phyloP scores from a whole-genome alignment of 2,888 invertebrate genomes.

The Drosophila testacea region DNA sequence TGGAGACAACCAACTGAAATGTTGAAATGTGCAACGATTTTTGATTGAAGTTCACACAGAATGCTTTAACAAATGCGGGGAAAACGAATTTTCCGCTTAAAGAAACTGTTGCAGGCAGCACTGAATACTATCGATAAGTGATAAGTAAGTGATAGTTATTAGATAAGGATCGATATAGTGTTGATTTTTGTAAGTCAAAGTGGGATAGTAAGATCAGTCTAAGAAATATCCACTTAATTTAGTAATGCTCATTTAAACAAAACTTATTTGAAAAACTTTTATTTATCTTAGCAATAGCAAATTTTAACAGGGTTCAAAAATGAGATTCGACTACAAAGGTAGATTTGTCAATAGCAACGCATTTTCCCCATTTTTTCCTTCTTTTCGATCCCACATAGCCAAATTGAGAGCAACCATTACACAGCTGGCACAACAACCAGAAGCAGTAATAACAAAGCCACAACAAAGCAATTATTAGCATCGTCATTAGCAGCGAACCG shows the following conservation, averaged over 20 bases:
- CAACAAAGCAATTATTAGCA: slow-evolving; percentile 73
- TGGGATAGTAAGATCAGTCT: neutral
- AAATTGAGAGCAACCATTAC: slow-evolving; percentile 27
- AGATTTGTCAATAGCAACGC: too few species aligned
- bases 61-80: neutral
- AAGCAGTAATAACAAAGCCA: slow-evolving; percentile 40
- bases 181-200: too few species aligned
- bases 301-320: too few species aligned
- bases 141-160: neutral
- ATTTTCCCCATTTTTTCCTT: too few species aligned
- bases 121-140: neutral
- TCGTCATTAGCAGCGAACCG: slow-evolving; percentile 60
- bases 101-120: neutral
- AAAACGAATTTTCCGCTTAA: neutral
- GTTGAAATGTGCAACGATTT: slow-evolving; percentile 21
- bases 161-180: neutral
- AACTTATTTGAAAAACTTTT: too few species aligned
- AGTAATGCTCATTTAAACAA: too few species aligned
- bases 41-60: neutral
- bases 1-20: slow-evolving; percentile 35
- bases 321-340: too few species aligned
- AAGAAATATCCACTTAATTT: neutral
- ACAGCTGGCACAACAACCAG: slow-evolving; percentile 35
- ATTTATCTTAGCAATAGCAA: too few species aligned
- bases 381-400: neutral